Percentiles rank a stretch among this genome's conserved stretches.
These are phyloP conservation scores for Pterocles orientalis DNA, from an alignment of 2,113 vertebrate genomes.

Conservation along the genomic window DNA sequence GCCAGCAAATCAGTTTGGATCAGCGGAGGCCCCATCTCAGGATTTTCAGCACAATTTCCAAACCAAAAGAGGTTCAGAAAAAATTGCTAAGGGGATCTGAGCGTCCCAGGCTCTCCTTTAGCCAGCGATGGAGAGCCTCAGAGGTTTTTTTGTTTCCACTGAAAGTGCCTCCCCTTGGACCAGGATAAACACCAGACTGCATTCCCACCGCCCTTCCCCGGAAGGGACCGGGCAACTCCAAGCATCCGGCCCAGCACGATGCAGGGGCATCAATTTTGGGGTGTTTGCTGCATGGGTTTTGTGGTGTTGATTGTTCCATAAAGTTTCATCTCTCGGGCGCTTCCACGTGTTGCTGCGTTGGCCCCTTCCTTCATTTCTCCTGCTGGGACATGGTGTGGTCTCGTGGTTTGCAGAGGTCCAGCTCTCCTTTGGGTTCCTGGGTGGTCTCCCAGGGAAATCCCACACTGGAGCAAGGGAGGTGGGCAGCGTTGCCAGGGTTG, in stretches of 20 bases:
- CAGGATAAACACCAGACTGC: neutral
- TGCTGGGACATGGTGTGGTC: neutral
- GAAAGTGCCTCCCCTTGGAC: neutral
- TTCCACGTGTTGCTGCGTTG: rapidly evolving
- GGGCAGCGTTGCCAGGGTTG: rapidly evolving
- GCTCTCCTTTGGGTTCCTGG: neutral
- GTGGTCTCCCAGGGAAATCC: neutral
- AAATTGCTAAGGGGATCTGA: neutral
- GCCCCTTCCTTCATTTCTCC: neutral
- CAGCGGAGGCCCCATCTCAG: neutral
- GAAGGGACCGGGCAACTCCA: rapidly evolving
- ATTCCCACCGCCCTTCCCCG: neutral
- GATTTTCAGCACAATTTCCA: neutral
- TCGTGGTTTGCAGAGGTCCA: neutral
- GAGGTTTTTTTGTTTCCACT: rapidly evolving
- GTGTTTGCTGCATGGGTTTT: neutral
- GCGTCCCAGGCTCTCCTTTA: neutral
- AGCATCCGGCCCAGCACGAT: rapidly evolving
- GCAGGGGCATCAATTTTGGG: rapidly evolving
- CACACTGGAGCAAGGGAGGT: rapidly evolving
- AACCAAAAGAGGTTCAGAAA: neutral
- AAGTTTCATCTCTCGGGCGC: neutral
- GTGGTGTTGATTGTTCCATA: neutral
- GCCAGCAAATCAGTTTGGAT: neutral
- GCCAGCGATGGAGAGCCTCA: rapidly evolving